phyloP scores from a whole-genome alignment of 2,797 vertebrate species.

The Phrynocephalus vlangalii region DNA sequence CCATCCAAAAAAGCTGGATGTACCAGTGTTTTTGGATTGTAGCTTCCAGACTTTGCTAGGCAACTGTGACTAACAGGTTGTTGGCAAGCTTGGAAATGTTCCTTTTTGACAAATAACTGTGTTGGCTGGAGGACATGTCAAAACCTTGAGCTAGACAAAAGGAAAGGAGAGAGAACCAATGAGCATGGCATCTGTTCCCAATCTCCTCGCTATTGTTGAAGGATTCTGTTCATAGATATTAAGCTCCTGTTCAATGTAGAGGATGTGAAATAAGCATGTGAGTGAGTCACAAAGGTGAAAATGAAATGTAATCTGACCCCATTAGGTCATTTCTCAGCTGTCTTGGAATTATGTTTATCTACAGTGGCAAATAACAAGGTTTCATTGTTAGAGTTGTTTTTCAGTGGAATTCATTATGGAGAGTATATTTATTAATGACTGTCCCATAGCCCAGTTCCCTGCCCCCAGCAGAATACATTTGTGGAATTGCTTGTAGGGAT shows the following conservation, averaged over 20 bases:
- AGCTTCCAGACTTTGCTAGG: background rate
- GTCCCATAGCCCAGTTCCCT: background rate
- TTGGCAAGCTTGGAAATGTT: background rate
- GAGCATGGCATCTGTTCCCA: background rate
- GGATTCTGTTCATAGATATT: background rate
- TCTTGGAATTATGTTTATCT: background rate
- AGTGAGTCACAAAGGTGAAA: background rate
- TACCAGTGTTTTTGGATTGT: background rate
- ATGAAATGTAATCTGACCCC: background rate
- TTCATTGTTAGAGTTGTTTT: too few relatives aligned
- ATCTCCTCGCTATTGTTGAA: background rate
- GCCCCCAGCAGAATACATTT: background rate
- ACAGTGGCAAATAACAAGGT: conserved; percentile 5
- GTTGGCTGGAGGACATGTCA: background rate
- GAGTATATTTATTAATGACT: conserved; percentile 20
- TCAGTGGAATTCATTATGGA: too few relatives aligned
- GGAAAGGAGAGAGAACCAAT: too few relatives aligned
- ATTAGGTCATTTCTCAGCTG: background rate
- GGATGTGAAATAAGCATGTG: background rate
- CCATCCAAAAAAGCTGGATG: background rate
- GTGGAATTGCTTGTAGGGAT: background rate
- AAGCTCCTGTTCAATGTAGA: background rate
- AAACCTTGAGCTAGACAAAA: background rate
- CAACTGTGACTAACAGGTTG: background rate
- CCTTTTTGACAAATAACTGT: background rate